These are phyloP conservation scores for Ellobius talpinus DNA, from an alignment of 2,113 vertebrate genomes.

Conservation along the genomic window DNA sequence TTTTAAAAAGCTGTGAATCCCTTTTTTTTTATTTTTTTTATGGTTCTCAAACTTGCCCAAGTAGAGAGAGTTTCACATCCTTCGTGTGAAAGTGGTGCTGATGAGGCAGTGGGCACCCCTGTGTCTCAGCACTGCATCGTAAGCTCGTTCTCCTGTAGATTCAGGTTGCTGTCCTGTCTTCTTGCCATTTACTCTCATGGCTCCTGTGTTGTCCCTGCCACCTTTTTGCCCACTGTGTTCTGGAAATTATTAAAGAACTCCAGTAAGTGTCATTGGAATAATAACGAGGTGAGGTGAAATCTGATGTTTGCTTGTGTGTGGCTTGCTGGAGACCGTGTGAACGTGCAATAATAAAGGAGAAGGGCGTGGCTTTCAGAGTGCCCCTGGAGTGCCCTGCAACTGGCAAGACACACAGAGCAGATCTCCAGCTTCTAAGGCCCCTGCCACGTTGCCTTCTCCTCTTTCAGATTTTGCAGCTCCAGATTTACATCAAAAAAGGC, in stretches of 20 bases:
- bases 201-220: neutral
- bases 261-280: neutral
- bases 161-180: neutral
- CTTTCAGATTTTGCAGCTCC: neutral
- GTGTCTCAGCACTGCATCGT: neutral
- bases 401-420: neutral
- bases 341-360: neutral
- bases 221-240: rapidly evolving
- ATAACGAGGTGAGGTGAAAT: neutral
- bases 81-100: neutral
- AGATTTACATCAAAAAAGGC: neutral
- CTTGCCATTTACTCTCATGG: neutral
- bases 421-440: neutral
- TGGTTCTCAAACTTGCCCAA: neutral
- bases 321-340: neutral
- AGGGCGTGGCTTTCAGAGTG: neutral
- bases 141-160: neutral
- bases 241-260: neutral
- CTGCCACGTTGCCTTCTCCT: neutral
- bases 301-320: neutral
- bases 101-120: neutral
- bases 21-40: slow-evolving; percentile 41
- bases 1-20: neutral
- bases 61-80: neutral
- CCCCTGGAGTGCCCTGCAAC: neutral